Base-by-base conservation (phyloP, 2,797 vertebrate species). In the Enteromius argenteus region DNA sequence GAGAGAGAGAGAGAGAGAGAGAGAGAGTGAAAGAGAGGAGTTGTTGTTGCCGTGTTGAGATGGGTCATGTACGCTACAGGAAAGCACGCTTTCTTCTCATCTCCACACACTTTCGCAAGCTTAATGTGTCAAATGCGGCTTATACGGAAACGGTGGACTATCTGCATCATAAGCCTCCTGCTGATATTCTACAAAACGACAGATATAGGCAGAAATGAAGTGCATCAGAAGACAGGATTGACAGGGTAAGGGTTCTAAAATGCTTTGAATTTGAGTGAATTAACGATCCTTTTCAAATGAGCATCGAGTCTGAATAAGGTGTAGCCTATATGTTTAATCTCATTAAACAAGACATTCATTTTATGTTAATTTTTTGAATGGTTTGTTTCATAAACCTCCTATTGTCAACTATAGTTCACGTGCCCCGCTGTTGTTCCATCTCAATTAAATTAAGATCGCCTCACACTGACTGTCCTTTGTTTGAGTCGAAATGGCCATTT, bases 171-270 rank as follows among this genome's bases (percentile, higher is more conserved):
- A 93, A 96, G 96, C 92, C 93, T 97, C 87, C 95, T 97, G 64
- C 91, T 97, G 83, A 96, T 97, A 90, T 96, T 96, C 90, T 97
- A 96, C 88, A 96, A 96, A 90, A 97, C 96, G 92, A 96, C 96
- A 92, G 96, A 97, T 90, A 96, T 96, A 79, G 91, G 93, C 32
- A 94, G 96, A 90, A 96, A 92, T 30, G 96, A 94, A 86, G 95
- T 95, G 91, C 96, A 91, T 84, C 95, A 94, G 92, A 95, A 95
- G 87, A 90, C 93, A 68, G 92, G 94, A 92, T 90, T 95, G 82
- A 85, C 88, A 67, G 95, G 96, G 96, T 96, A 96, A 89, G 71
- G 37, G n/a, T 73, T 39, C 17, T 32, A 53, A 32, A 32, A 49
- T 60, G 32, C 35, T 58, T 21, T 46, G 44, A 46, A 46, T 46